Evolutionary conservation across 2,113 vertebrate genomes (phyloP).

Genomic region (Nannospalax galili): DNA sequence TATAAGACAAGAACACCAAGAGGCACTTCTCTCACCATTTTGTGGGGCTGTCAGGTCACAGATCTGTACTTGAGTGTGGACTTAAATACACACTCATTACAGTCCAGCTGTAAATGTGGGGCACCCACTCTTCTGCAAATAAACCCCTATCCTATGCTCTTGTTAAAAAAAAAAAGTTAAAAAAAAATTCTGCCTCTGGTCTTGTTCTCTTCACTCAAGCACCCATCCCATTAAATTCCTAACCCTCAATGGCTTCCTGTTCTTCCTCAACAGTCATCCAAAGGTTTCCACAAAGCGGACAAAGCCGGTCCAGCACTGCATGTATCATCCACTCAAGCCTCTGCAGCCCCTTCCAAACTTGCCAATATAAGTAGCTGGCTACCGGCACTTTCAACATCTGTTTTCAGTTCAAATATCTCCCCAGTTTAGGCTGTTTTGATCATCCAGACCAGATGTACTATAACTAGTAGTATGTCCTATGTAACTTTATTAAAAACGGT

Average conservation of each 20-base stretch:
- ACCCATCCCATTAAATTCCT: not conserved
- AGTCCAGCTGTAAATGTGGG: too few species aligned
- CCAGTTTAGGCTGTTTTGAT: not conserved
- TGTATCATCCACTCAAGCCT: not conserved
- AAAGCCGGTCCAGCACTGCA: not conserved
- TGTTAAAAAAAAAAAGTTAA: too few species aligned
- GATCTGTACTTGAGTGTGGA: too few species aligned
- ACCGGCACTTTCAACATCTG: too few species aligned
- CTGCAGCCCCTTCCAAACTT: not conserved
- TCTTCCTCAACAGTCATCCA: not conserved
- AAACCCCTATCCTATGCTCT: too few species aligned
- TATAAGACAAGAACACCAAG: too few species aligned
- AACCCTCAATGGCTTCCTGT: not conserved
- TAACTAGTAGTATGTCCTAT: not conserved
- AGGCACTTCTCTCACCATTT: too few species aligned
- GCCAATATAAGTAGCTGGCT: not conserved
- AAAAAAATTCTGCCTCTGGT: not conserved
- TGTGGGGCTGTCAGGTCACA: too few species aligned
- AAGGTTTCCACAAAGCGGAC: not conserved
- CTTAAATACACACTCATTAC: too few species aligned
- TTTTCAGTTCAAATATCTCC: too few species aligned
- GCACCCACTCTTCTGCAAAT: too few species aligned
- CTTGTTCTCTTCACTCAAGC: not conserved
- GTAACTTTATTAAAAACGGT: not conserved
- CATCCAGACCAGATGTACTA: not conserved